phyloP scores from a whole-genome alignment of 2,888 invertebrate species.

The Oegoconia quadripuncta region DNA sequence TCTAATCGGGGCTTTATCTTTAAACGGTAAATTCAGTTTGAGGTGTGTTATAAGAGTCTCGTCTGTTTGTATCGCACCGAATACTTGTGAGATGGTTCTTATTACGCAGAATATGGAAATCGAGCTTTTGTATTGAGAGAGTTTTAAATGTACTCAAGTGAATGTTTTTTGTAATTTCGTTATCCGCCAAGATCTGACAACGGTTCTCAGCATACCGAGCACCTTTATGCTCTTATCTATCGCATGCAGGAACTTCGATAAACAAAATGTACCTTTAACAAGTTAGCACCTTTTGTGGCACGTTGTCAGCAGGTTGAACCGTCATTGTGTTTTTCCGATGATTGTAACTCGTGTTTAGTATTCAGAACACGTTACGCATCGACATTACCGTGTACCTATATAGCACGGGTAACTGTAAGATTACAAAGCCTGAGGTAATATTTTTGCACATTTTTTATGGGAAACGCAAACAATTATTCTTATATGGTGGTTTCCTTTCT shows the following conservation, averaged over 20 bases:
- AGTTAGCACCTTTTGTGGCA: constrained; percentile 23
- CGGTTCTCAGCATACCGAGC: too few relatives aligned
- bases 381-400: constrained; percentile 3
- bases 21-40: too few relatives aligned
- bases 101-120: too few relatives aligned
- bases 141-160: too few relatives aligned
- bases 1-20: too few relatives aligned
- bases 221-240: constrained; percentile 20
- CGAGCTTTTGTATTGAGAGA: too few relatives aligned
- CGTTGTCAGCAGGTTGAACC: constrained; percentile 12
- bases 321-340: constrained; percentile 19
- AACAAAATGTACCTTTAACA: constrained; percentile 25
- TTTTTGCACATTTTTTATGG: neutral
- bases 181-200: too few relatives aligned
- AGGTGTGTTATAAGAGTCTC: too few relatives aligned
- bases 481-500: too few relatives aligned
- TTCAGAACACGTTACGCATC: constrained; percentile 6
- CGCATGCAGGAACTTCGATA: constrained; percentile 21
- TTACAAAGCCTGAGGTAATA: neutral
- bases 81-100: too few relatives aligned
- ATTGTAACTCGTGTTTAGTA: constrained; percentile 8
- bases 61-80: too few relatives aligned
- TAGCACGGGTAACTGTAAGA: constrained; percentile 2
- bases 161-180: too few relatives aligned
- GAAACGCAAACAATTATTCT: neutral